Base-by-base conservation (phyloP, 2,797 vertebrate species). In the Sarcophilus harrisii region DNA sequence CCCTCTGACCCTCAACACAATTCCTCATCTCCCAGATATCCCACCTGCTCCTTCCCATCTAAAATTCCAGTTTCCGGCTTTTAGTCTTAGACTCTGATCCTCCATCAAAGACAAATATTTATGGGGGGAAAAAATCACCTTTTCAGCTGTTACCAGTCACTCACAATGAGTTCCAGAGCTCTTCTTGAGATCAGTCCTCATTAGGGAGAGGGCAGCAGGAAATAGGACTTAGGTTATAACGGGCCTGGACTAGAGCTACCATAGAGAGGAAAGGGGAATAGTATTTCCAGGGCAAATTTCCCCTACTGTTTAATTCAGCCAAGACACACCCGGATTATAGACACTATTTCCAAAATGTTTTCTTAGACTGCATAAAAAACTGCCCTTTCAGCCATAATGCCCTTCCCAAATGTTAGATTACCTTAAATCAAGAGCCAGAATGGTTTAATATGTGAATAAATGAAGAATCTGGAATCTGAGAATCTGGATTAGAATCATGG, bases 41-140 rank as follows among this genome's bases (percentile, higher is more conserved):
- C 11, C 28, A 29, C 52, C 87, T 92, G 90, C n/a, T 94, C 59
- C 16, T 89, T 94, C 93, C 13, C 81, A 81, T 81, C 91, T 45
- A 27, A 95, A 91, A 90, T 94, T 38, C 5, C 0, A 9, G 32
- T 89, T 87, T 96, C 27, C 91, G 87, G 32, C 32, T 57, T 95
- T 91, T 91, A 24, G 6, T 59, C 32, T 66, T 57, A 94, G 91
- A 90, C 58, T 94, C 81, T 57, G 38, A 91, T 12, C 73, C 32
- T 32, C 14, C 3, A 66, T 18, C 62, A 66, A 66, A 66, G 32
- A 66, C 62, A n/a, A 0, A n/a, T 32, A 58, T n/a, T 58, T 5
- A n/a, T 14, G n/a, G 14, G n/a, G n/a, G n/a, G 8, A 18, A 94
- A 96, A 81, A 52, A 52, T 52, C 2, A 52, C 49, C 14, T 30